These are phyloP conservation scores for Ranitomeya imitator DNA, from an alignment of 2,113 vertebrate genomes.

Conservation along the genomic window DNA sequence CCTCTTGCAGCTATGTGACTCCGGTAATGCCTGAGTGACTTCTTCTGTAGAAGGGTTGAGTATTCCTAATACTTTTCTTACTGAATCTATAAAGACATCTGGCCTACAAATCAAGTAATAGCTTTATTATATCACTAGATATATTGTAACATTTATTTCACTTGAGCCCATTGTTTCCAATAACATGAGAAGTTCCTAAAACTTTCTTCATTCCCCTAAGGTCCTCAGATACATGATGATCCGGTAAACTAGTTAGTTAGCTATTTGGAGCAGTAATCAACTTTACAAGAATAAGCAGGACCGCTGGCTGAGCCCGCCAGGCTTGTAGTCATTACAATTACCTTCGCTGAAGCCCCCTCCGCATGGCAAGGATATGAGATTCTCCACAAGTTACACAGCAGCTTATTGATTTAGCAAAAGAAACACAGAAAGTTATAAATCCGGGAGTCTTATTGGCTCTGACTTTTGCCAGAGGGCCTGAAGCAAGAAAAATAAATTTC, in stretches of 20 bases:
- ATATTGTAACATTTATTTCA: not conserved
- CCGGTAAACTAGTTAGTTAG: conserved; percentile 45
- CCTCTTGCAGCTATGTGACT: not conserved
- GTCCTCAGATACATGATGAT: conserved; percentile 31
- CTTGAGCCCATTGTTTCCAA: not conserved
- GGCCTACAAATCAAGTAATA: not conserved
- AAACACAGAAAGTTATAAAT: conserved; percentile 56
- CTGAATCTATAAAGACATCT: too few relatives aligned
- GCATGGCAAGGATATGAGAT: conserved; percentile 37
- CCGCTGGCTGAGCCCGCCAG: conserved; percentile 4
- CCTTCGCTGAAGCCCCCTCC: conserved; percentile 34
- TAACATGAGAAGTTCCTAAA: conserved; percentile 23
- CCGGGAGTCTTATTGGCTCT: conserved; percentile 53
- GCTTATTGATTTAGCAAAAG: conserved; percentile 52
- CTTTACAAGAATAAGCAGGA: conserved; percentile 50
- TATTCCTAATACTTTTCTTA: not conserved
- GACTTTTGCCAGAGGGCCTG: conserved; percentile 53
- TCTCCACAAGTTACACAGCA: conserved; percentile 39
- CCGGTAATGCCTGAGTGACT: not conserved
- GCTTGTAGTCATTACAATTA: conserved; percentile 35
- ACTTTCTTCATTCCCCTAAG: conserved; percentile 21
- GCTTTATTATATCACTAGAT: not conserved
- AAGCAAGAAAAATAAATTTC: conserved; percentile 37
- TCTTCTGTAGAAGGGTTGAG: not conserved
- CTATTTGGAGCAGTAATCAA: conserved; percentile 46